phyloP scores from a whole-genome alignment of 2,888 invertebrate species.

The Ormyrus rosae region DNA sequence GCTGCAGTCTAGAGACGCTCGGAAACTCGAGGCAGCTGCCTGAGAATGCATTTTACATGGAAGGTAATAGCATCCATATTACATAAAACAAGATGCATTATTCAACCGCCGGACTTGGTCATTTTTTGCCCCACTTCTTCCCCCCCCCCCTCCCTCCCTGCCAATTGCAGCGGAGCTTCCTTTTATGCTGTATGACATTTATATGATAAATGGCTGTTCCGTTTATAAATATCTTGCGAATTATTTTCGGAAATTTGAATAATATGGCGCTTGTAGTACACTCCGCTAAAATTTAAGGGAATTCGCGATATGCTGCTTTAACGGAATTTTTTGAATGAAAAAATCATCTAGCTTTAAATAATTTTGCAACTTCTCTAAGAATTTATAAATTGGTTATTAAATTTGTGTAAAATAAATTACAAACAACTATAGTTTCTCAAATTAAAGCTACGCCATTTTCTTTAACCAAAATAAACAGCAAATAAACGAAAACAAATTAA shows the following conservation, averaged over 20 bases:
- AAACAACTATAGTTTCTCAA: too few species aligned
- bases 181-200: slow-evolving; percentile 29
- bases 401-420: too few species aligned
- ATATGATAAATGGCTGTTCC: slow-evolving; percentile 34
- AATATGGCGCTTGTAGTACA: background rate
- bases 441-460: too few species aligned
- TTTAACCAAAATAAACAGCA: too few species aligned
- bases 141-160: background rate
- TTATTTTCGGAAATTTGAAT: slow-evolving; percentile 6
- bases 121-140: slow-evolving; percentile 29
- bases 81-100: slow-evolving; percentile 58
- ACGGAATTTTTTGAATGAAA: too few species aligned
- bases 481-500: too few species aligned
- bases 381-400: too few species aligned
- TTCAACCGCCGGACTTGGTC: slow-evolving; percentile 46
- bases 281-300: too few species aligned
- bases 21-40: slow-evolving; percentile 46
- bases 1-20: background rate
- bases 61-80: slow-evolving; percentile 57
- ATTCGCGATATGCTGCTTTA: too few species aligned
- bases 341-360: too few species aligned
- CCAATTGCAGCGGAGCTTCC: slow-evolving; percentile 43
- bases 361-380: too few species aligned
- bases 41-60: slow-evolving; percentile 55
- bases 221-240: slow-evolving; percentile 20